Percentiles rank a stretch among this genome's conserved stretches.
These are phyloP conservation scores for Hemicrepidius hirtus DNA, from an alignment of 2,888 invertebrate species.

Conservation along the genomic window DNA sequence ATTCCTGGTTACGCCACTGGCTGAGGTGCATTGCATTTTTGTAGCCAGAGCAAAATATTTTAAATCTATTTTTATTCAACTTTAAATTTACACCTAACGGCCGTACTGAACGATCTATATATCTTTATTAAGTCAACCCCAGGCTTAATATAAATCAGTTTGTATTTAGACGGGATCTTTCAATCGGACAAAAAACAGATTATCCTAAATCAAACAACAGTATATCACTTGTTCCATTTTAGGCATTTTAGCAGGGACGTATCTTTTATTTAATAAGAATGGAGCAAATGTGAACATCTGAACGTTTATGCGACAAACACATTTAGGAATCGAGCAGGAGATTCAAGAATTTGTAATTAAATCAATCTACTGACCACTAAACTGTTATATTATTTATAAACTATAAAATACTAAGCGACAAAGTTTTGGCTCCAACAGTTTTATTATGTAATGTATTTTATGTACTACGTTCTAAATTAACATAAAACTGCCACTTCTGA, in stretches of 20 bases:
- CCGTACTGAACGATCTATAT: conserved; percentile 52
- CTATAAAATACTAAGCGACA: conserved; percentile 7
- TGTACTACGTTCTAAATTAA: neutral
- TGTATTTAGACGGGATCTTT: conserved; percentile 59
- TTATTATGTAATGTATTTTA: conserved; percentile 18
- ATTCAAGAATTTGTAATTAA: conserved; percentile 5
- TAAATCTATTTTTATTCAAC: conserved; percentile 35
- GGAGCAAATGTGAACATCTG: neutral
- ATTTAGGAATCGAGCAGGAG: no score
- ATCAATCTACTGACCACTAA: conserved; percentile 6
- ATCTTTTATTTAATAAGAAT: neutral
- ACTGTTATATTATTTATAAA: neutral
- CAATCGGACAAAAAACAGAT: conserved; percentile 55
- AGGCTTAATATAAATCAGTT: conserved; percentile 59
- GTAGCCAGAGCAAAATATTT: conserved; percentile 24
- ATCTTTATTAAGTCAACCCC: conserved; percentile 58
- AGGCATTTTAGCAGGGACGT: conserved; percentile 30
- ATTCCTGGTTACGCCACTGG: no score
- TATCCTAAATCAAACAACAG: conserved; percentile 55
- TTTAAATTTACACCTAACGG: conserved; percentile 45
- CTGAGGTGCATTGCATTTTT: conserved; percentile 42
- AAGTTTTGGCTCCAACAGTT: conserved; percentile 4
- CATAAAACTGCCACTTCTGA: conserved; percentile 6
- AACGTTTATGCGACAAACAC: neutral
- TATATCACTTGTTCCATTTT: conserved; percentile 39